A percentile compares a stretch with the other conserved stretches of the same genome.
Conservation (phyloP, 2,113 vertebrate genomes). For the Myotis davidii region DNA sequence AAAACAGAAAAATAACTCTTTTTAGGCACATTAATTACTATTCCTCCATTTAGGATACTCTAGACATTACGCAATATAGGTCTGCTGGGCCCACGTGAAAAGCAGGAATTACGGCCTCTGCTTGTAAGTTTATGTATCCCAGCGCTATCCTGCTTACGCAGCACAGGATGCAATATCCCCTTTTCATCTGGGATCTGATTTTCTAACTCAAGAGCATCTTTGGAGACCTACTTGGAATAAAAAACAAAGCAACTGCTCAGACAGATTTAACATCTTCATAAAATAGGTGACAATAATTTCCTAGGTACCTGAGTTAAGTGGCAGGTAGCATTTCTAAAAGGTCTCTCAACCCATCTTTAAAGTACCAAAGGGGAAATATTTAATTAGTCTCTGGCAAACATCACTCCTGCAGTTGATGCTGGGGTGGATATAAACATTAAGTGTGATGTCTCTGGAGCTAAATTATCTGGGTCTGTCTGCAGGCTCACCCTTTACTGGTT, state of each 20-base stretch:
- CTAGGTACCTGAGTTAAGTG: neutral
- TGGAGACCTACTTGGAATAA: neutral
- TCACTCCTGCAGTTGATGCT: neutral
- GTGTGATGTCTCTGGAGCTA: neutral
- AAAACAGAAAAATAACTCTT: neutral
- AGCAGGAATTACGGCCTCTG: neutral
- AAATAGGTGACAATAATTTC: neutral
- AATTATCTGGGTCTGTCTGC: neutral
- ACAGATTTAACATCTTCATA: neutral
- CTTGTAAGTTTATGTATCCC: neutral
- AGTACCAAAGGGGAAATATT: neutral
- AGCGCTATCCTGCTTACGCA: neutral
- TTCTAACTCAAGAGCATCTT: neutral
- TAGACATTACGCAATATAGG: neutral
- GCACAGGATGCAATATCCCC: neutral
- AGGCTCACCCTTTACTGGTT: neutral
- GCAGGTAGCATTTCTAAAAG: neutral
- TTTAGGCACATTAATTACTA: neutral
- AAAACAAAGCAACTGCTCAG: neutral
- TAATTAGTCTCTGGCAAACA: neutral
- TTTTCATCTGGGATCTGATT: neutral
- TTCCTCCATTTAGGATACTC: neutral
- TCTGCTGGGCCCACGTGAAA: neutral
- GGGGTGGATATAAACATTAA: neutral
- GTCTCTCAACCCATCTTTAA: neutral